Percentiles rank a stretch among this genome's conserved stretches.
These are phyloP conservation scores for Noctua comes DNA, from an alignment of 2,888 invertebrate species.

Conservation along the genomic window DNA sequence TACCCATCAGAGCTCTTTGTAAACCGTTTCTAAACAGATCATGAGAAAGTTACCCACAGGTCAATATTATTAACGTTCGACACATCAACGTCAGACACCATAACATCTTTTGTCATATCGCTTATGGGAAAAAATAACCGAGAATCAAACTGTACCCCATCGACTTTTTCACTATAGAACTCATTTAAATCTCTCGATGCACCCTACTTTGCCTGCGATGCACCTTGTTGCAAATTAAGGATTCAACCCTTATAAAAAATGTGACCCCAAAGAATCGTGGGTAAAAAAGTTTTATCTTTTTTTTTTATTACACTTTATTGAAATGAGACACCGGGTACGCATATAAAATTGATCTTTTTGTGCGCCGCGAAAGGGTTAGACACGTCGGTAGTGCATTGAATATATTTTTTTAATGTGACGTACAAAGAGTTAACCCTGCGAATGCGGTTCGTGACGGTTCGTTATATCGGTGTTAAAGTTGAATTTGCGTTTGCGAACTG, in stretches of 20 bases:
- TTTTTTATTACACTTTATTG: slow-evolving; percentile 87
- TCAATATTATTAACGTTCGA: slow-evolving; percentile 77
- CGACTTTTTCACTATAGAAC: slow-evolving; percentile 84
- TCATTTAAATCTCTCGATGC: slow-evolving; percentile 86
- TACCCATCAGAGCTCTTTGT: slow-evolving; percentile 3
- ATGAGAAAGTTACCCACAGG: slow-evolving; percentile 67
- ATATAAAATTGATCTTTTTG: slow-evolving; percentile 89
- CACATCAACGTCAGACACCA: slow-evolving; percentile 84
- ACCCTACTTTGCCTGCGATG: slow-evolving; percentile 86
- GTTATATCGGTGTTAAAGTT: slow-evolving; percentile 87
- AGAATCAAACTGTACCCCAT: slow-evolving; percentile 75
- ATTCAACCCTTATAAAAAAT: slow-evolving; percentile 86
- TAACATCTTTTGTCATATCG: slow-evolving; percentile 81
- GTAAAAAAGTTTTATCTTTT: slow-evolving; percentile 88
- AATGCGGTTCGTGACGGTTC: slow-evolving; percentile 85
- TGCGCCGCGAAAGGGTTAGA: slow-evolving; percentile 83
- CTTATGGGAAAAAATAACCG: slow-evolving; percentile 84
- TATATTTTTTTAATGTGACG: slow-evolving; percentile 74
- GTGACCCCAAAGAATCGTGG: slow-evolving; percentile 89
- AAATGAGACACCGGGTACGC: slow-evolving; percentile 90
- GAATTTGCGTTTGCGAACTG: slow-evolving; percentile 79
- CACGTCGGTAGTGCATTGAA: slow-evolving; percentile 79
- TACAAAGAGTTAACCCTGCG: slow-evolving; percentile 81
- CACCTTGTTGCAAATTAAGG: slow-evolving; percentile 91
- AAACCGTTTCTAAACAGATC: slow-evolving; percentile 62